These are phyloP conservation scores for Myotis yumanensis DNA, from an alignment of 2,113 vertebrate genomes.

Conservation along the genomic window DNA sequence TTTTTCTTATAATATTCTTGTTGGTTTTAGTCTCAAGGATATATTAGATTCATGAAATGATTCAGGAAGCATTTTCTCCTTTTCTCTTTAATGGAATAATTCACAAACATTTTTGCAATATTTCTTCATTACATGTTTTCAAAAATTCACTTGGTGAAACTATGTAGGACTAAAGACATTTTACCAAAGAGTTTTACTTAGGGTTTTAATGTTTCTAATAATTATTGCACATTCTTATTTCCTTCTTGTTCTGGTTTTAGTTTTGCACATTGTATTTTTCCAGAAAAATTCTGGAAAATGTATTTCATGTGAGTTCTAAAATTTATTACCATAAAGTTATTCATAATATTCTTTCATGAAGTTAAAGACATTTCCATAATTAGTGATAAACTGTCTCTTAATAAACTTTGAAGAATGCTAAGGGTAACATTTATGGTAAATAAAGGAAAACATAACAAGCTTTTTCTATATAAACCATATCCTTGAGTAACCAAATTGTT, in stretches of 20 bases:
- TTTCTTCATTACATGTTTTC: background rate
- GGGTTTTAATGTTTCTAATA: background rate
- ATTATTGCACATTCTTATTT: background rate
- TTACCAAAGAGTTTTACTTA: background rate
- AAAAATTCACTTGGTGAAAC: background rate
- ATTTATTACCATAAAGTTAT: background rate
- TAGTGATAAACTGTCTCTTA: background rate
- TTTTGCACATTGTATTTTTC: background rate
- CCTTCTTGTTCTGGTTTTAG: background rate
- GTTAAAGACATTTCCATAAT: constrained; percentile 11
- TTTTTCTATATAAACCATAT: background rate
- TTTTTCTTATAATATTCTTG: background rate
- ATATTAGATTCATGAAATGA: background rate
- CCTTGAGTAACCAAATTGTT: background rate
- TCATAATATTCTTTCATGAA: background rate
- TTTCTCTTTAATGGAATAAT: background rate
- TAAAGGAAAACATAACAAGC: background rate
- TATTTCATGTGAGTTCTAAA: constrained; percentile 8
- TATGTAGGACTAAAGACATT: background rate
- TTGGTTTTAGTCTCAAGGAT: background rate
- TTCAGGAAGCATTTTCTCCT: background rate
- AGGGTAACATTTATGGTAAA: background rate
- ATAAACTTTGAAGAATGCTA: background rate
- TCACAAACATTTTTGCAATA: background rate
- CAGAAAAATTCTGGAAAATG: background rate